These are phyloP conservation scores for Idaea straminata DNA, from an alignment of 2,888 invertebrate species.

Conservation along the genomic window DNA sequence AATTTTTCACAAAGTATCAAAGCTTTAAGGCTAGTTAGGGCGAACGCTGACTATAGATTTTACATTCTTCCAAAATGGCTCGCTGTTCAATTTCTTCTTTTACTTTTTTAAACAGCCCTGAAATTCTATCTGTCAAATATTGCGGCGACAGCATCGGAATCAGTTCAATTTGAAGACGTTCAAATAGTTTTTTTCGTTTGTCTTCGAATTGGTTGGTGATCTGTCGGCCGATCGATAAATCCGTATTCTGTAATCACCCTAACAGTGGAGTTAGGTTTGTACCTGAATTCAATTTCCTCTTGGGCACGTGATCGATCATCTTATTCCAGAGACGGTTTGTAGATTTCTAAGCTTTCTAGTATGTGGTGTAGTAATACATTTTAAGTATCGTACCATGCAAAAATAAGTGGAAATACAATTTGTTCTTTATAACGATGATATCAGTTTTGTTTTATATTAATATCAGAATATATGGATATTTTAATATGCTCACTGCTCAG, in stretches of 20 bases:
- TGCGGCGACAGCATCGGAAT: neutral
- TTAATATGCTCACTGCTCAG: no score
- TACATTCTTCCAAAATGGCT: neutral
- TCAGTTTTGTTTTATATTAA: neutral
- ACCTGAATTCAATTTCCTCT: conserved; percentile 50
- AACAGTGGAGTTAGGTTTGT: conserved; percentile 28
- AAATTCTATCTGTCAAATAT: no score
- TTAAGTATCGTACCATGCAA: neutral
- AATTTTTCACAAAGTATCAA: conserved; percentile 18
- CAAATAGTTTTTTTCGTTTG: no score
- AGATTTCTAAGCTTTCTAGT: neutral
- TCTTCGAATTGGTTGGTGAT: no score
- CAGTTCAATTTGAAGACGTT: neutral
- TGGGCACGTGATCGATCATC: conserved; percentile 51
- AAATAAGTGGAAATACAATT: neutral
- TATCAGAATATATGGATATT: neutral
- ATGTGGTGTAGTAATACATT: neutral
- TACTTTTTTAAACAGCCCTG: neutral
- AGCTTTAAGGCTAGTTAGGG: neutral
- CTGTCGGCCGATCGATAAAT: neutral
- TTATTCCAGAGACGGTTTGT: conserved; percentile 17
- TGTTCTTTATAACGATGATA: neutral
- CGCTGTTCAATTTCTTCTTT: neutral
- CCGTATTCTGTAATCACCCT: neutral
- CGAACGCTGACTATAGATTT: neutral